Base-by-base conservation (phyloP, 2,888 invertebrate genomes). In the Oxyscelio sp. region DNA sequence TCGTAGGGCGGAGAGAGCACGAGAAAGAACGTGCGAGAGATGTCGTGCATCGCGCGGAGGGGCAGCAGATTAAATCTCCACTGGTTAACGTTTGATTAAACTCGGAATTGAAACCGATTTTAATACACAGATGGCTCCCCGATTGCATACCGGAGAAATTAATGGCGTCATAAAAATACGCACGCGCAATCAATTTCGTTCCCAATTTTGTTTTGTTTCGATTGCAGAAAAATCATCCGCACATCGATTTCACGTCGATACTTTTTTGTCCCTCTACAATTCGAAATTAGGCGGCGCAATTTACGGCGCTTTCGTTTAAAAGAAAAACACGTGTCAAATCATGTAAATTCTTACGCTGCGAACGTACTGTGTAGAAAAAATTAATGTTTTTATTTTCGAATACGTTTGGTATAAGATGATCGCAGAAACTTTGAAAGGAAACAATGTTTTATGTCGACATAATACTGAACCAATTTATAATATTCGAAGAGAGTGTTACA, bases 71-170 rank as follows among this genome's bases (percentile, higher is more conserved):
- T 94, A 93, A 94, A 94, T 94, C 94, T 93, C 90, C 89, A 90
- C 91, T 91, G 93, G 93, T 94, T 94, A 93, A 92, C 93, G 92
- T 94, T 94, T 94, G 93, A 94, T 94, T 94, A 94, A 94, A 93
- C 91, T 89, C 82, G 92, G 91, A 90, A 93, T 93, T 93, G 93
- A 92, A 93, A 92, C 88, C 91, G 89, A 93, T 93, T 92, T 92
- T 92, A 92, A 93, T 84, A 73, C 84, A 59, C 78, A 58, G 54
- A 58, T 88, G 77, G 87, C 85, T 87, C 89, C 80, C 90, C 80
- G 91, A 92, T 90, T 90, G 91, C 91, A 86, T 89, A 87, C 87
- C 88, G 86, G 74, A 86, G 87, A 87, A 90, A 91, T 90, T 90
- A 89, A 90, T 89, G 88, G 88, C 82, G 86, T 88, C 87, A 87